Evolutionary conservation across 1,140 invertebrate genomes (phyloP).

Genomic region (Prorops nasuta): DNA sequence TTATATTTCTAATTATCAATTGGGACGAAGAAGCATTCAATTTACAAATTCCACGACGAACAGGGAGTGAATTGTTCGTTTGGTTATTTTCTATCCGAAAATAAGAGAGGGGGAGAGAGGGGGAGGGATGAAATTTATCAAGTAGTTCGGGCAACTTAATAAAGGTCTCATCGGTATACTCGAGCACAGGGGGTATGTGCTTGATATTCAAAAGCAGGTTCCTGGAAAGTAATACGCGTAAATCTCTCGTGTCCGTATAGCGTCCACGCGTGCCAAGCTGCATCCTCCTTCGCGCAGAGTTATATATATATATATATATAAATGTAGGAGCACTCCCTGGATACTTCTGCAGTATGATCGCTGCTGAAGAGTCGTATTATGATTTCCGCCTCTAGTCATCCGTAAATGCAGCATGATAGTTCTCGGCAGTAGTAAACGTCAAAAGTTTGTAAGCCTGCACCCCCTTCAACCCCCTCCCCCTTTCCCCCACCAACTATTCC

Average conservation of each 20-base stretch:
- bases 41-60: no score
- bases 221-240: slow-evolving; percentile 20
- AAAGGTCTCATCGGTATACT: no score
- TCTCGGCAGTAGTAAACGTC: not conserved
- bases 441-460: no score
- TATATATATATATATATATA: no score
- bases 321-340: no score
- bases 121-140: not conserved
- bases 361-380: not conserved
- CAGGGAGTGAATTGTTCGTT: no score
- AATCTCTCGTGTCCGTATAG: slow-evolving; percentile 13
- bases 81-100: not conserved
- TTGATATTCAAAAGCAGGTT: slow-evolving; percentile 23
- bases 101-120: not conserved
- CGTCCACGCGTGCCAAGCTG: not conserved
- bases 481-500: not conserved
- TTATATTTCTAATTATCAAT: no score
- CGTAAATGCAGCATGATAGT: not conserved
- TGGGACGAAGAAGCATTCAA: no score
- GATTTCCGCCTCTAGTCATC: not conserved
- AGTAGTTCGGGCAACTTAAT: not conserved
- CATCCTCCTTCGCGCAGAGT: not conserved
- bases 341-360: no score
- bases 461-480: no score
- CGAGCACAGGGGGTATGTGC: not conserved